Base-by-base conservation (phyloP, 2,113 vertebrate genomes). In the Gila orcuttii region DNA sequence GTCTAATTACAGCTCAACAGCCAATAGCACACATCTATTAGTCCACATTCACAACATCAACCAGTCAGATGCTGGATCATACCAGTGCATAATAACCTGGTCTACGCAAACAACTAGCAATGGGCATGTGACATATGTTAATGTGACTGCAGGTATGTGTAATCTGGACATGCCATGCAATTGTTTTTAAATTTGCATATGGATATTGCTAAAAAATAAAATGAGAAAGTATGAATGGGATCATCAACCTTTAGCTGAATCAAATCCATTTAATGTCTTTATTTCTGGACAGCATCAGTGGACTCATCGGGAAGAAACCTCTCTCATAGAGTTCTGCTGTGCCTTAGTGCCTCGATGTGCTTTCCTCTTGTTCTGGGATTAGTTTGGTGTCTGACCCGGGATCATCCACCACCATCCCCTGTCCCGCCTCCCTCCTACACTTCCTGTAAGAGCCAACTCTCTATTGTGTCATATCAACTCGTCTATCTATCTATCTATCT, bases 81-180 rank as follows among this genome's bases (percentile, higher is more conserved):
- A 95, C 66, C 55, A 77, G 50, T 95, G 90, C 50, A 78, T 0
- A 0, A 85, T 93, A 19, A 9, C 0, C 2, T 93, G 92, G 92
- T 0, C 0, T 23, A 0, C 2, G 7, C 0, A 23, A 1, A 39
- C 0, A 0, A 87, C 0, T 6, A 90, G 71, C 5, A 45, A 31
- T 25, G 93, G 94, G 45, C 89, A 95, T 79, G 42, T 89, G 6
- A 91, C 42, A 0, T 31, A 83, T 2, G 28, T 95, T 28, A 94
- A 93, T 10, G n/a, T 94, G 85, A 94, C 92, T 8, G 47, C 62
- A 89, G 91, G 93, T 94, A 86, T 10, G 17, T 45, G 23, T 25
- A 25, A 5, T 62, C 9, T 57, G 8, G n/a, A 47, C 55, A 59
- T 28, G 36, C n/a, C 47, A 59, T 28, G 36, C n/a, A 47, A 11